Evolutionary conservation across 2,113 vertebrate species (phyloP).

Genomic region (Odocoileus hemionus): DNA sequence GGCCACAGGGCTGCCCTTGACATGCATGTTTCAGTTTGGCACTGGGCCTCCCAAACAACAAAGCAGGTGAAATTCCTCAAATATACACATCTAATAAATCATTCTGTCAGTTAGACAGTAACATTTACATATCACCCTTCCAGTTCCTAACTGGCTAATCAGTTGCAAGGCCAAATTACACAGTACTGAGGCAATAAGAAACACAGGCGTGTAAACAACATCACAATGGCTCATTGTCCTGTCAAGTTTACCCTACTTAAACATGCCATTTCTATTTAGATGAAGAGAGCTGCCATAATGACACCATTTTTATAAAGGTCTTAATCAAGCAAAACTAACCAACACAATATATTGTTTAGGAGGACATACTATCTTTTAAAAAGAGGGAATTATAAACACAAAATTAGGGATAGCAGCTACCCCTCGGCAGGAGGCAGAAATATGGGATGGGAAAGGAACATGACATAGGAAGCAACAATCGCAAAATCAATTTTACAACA

Average conservation of each 20-base stretch:
- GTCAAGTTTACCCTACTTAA: not conserved
- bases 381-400: not conserved
- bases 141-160: conserved; percentile 50
- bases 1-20: not conserved
- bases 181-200: conserved; percentile 24
- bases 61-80: conserved; percentile 55
- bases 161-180: conserved; percentile 61
- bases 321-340: conserved; percentile 47
- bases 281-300: conserved; percentile 41
- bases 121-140: conserved; percentile 53
- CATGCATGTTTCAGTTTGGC: conserved; percentile 36
- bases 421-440: not conserved
- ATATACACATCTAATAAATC: conserved; percentile 40
- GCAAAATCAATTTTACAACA: not conserved
- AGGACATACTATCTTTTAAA: not conserved
- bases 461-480: not conserved
- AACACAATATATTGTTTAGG: conserved; percentile 24
- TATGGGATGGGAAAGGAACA: not conserved
- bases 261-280: conserved; percentile 2
- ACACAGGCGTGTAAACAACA: conserved; percentile 25
- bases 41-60: conserved; percentile 3
- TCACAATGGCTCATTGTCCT: conserved; percentile 33
- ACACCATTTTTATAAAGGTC: conserved; percentile 26
- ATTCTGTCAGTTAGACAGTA: conserved; percentile 48
- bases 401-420: not conserved